Conservation (phyloP, 2,797 vertebrate genomes). For the Gobio occitaniae region DNA sequence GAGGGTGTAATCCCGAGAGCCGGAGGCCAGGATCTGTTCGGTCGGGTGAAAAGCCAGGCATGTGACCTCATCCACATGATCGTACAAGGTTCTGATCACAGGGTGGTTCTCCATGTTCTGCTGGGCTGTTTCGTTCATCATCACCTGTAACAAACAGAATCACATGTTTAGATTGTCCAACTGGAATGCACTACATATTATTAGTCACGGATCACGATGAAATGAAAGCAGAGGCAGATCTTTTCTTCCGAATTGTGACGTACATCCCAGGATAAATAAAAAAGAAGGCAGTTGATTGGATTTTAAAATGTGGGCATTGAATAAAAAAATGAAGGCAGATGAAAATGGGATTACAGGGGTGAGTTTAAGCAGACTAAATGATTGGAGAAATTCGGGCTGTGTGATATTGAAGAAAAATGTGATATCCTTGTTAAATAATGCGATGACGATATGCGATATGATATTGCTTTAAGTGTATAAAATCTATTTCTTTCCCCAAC, state of each 20-base stretch:
- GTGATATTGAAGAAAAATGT: too few relatives aligned
- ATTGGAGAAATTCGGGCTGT: background rate
- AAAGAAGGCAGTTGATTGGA: background rate
- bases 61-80: constrained; percentile 97
- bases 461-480: too few relatives aligned
- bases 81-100: constrained; percentile 95
- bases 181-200: background rate
- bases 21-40: constrained; percentile 96
- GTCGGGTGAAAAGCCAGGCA: constrained; percentile 96
- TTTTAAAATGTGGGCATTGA: background rate
- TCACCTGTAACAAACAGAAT: constrained; percentile 80
- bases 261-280: background rate
- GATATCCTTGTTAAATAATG: too few relatives aligned
- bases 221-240: background rate
- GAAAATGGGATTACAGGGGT: background rate
- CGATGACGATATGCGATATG: too few relatives aligned
- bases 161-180: background rate
- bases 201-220: background rate
- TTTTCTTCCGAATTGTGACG: background rate
- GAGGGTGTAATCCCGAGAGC: constrained; percentile 95
- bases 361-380: background rate
- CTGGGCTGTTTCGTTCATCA: constrained; percentile 99
- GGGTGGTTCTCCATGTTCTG: constrained; percentile 99
- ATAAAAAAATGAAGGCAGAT: background rate
- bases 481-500: too few relatives aligned